Evolutionary conservation across 1,140 invertebrate species (phyloP), one percentile per base, ranked within the genome.

Genomic region (Ceratosolen solmsi): DNA sequence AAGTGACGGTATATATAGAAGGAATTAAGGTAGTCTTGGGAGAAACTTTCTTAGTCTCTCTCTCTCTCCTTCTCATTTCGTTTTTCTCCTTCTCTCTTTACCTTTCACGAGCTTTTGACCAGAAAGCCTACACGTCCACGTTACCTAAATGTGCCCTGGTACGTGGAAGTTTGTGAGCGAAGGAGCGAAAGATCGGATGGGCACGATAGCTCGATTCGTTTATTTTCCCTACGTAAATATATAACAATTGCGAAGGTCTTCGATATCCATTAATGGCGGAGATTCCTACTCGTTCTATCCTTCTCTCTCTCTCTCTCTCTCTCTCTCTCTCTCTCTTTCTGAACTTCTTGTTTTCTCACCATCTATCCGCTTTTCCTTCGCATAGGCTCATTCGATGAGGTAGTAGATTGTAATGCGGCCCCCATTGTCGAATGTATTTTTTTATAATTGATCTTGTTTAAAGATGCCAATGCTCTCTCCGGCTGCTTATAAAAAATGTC

Each of bases 1-100:
- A 83, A 85, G 81, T 77, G 84, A 85, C 77, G 83, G 46, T 54
- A 78, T 76, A 81, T 75, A 80, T 72, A 75, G 83, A 75, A 79
- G 76, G 79, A 73, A 80, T 85, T 83, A 71, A 82, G 79, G 46
- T 79, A 63, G 20, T 11, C 11, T 30, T 33, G 5, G 13, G 51
- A 46, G 60, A 56, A 27, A 51, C 80, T 83, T 76, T 84, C 80
- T 73, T 41, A 4, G n/a, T 25, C 65, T 80, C 83, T 70, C 30
- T 70, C 75, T 79, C 76, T 36, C 4, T 9, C 36, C 30, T 4
- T 75, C 73, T 72, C 70, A 41, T 51, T 25, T 27, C 11, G 17
- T 72, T 30, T 30, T n/a, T 30, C 2, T 17, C 51, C 60, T 51
- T n/a, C 58, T 30, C 11, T 54, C 51, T 15, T 54, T 54, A 22